A percentile compares a stretch with the other conserved stretches of the same genome.
These are phyloP conservation scores for Pan troglodytes DNA, from an alignment of 2,113 vertebrate genomes.

Conservation along the genomic window NHGRI_mPanTro3-v2.1_pri NC_072411.2:122837501-122838000, in stretches of 20 bases:
- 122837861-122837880: neutral
- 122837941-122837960: no score
- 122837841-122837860: neutral
- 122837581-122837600: neutral
- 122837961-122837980: no score
- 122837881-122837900: neutral
- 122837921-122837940: no score
- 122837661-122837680: neutral
- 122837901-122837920: neutral
- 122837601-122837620: neutral
- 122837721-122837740: neutral
- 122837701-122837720: neutral
- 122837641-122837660: neutral
- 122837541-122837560: neutral
- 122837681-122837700: neutral
- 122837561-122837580: neutral
- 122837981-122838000: no score
- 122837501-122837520: neutral
- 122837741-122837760: neutral
- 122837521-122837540: neutral
- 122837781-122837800: neutral
- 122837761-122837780: neutral
- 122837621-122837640: neutral
- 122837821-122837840: no score
- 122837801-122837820: neutral